These are phyloP conservation scores for Lemur catta DNA, from an alignment of 2,797 vertebrate genomes.

Conservation along the genomic window DNA sequence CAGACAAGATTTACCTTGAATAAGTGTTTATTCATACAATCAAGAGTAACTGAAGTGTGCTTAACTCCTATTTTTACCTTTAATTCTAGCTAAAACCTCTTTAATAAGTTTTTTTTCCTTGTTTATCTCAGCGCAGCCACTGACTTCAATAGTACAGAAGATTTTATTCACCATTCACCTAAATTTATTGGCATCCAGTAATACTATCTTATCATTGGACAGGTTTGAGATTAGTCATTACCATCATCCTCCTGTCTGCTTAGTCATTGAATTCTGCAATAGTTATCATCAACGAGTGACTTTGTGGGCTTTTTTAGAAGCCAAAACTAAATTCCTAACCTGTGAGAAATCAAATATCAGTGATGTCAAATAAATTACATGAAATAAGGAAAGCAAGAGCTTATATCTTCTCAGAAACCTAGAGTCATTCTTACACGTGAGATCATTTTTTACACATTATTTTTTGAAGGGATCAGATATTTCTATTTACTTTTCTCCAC, in stretches of 20 bases:
- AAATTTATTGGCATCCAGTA: neutral
- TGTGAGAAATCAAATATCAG: constrained; percentile 46
- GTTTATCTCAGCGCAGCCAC: neutral
- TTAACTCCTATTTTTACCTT: neutral
- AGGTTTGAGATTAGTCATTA: constrained; percentile 52
- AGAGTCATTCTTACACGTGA: neutral
- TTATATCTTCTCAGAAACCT: neutral
- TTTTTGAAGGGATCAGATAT: constrained; percentile 3
- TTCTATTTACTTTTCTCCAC: neutral
- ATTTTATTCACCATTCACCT: neutral
- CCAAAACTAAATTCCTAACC: constrained; percentile 55
- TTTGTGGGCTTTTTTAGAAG: constrained; percentile 14
- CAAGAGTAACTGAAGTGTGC: neutral
- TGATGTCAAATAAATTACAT: neutral
- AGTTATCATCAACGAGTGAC: constrained; percentile 43
- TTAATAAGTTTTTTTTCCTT: neutral
- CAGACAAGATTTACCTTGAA: neutral
- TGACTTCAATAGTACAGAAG: neutral
- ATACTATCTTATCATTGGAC: neutral
- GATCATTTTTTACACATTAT: neutral
- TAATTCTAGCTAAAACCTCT: neutral
- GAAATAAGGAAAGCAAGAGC: neutral
- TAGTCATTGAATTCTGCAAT: constrained; percentile 22
- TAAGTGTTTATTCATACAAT: neutral
- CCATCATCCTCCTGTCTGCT: constrained; percentile 49